These are phyloP conservation scores for Patiria pectinifera DNA, from an alignment of 53 echinoderm and acorn worm species.

Conservation along the genomic window DNA sequence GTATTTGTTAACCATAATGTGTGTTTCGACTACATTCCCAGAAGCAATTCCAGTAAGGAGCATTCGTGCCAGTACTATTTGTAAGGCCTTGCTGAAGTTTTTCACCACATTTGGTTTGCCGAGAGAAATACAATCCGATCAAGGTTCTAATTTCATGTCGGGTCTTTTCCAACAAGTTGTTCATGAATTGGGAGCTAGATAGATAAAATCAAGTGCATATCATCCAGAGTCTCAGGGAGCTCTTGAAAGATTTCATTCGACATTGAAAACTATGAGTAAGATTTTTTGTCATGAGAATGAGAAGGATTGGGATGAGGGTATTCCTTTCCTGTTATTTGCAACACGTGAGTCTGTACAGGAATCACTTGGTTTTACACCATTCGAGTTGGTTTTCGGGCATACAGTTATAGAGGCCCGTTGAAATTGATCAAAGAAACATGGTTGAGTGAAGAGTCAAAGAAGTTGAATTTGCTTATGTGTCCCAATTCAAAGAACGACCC, in stretches of 20 bases:
- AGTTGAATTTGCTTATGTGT: too few relatives aligned
- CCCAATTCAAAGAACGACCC: too few relatives aligned
- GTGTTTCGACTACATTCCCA: constrained; percentile 73
- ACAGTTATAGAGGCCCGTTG: constrained; percentile 41
- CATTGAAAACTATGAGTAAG: constrained; percentile 70
- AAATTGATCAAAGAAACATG: constrained; percentile 38
- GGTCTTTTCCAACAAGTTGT: constrained; percentile 67
- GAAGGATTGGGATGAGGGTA: constrained; percentile 67
- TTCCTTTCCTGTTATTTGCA: constrained; percentile 68
- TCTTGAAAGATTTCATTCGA: constrained; percentile 74
- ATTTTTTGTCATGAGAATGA: constrained; percentile 43
- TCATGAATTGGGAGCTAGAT: constrained; percentile 46
- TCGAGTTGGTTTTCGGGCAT: constrained; percentile 58
- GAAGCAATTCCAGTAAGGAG: constrained; percentile 80
- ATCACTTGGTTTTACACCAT: constrained; percentile 58
- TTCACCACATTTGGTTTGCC: neutral
- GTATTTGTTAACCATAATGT: constrained; percentile 75
- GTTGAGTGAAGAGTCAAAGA: too few relatives aligned
- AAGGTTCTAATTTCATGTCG: neutral
- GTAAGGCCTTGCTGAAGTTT: constrained; percentile 56
- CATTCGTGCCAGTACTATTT: constrained; percentile 61
- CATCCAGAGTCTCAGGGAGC: constrained; percentile 77
- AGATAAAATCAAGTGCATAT: constrained; percentile 70
- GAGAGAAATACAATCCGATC: too few relatives aligned
- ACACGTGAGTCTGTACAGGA: constrained; percentile 65